Evolutionary conservation across 2,113 vertebrate genomes (phyloP).

Genomic region (Microcebus ravelobensis): DNA sequence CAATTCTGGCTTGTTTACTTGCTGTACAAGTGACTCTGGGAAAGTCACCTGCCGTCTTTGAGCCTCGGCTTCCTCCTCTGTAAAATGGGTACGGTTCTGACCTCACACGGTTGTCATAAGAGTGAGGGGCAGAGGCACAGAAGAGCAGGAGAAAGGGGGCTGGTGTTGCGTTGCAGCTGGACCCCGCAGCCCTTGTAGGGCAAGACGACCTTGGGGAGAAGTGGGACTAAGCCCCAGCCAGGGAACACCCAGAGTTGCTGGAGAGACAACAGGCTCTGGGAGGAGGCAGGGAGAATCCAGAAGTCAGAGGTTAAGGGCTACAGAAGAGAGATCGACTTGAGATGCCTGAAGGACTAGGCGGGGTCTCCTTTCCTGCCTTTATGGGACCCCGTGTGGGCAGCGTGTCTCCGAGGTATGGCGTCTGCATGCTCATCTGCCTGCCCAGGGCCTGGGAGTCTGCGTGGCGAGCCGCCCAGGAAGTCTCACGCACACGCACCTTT

Average conservation of each 20-base stretch:
- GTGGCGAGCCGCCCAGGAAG: neutral
- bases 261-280: neutral
- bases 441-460: neutral
- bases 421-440: neutral
- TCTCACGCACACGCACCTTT: fast-evolving
- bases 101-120: neutral
- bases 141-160: neutral
- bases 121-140: neutral
- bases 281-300: neutral
- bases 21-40: neutral
- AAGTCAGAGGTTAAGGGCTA: neutral
- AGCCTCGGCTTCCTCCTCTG: neutral
- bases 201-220: neutral
- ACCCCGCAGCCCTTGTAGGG: neutral
- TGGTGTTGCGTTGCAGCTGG: neutral
- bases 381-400: neutral
- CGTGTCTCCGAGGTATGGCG: neutral
- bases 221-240: neutral
- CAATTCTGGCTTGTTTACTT: neutral
- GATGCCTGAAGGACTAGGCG: neutral
- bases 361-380: neutral
- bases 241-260: neutral
- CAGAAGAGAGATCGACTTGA: neutral
- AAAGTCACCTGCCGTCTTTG: neutral
- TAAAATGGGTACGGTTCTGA: neutral